Evolutionary conservation across 2,888 invertebrate genomes (phyloP), one percentile per base, ranked within the genome.

Genomic region (Brachyptera putata): DNA sequence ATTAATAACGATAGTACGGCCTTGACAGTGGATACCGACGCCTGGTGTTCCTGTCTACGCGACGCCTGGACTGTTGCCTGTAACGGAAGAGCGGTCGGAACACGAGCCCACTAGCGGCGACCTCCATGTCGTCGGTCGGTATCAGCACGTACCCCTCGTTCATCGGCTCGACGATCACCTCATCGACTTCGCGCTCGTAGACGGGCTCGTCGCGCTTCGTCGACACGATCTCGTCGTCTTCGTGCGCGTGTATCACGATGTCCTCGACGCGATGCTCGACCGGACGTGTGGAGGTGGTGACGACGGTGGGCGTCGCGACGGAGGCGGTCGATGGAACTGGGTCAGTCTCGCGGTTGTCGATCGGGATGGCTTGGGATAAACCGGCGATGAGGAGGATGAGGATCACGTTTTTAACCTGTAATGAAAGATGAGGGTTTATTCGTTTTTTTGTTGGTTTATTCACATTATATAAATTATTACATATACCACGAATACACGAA

Each of bases 11-110:
- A 34, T 34, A 34, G 34, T 7, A 34, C 11, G 34, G 7, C 7
- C 11, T 34, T 34, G 34, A 34, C 34, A n/a, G n/a, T n/a, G n/a
- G 25, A 16, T 21, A 21, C 26, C 49, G 49, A 14, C 49, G 49
- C 14, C 24, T 24, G 14, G 49, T 22, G 25, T 37, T 37, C 3
- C 39, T 3, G 39, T 37, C n/a, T n/a, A n/a, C n/a, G n/a, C 53
- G 34, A 7, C 21, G 53, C n/a, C 36, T 7, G 9, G 14, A 16
- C 36, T 16, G 14, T 34, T 53, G 16, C 16, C 53, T n/a, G 53
- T 53, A 53, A 16, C 16, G 16, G 53, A 53, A 53, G 21, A 18
- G 34, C 1, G 53, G 53, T 9, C 53, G 16, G 53, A 53, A 53
- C 34, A 53, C 53, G 34, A 53, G 22, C 4, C 53, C 53, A 2